A percentile compares a stretch with the other conserved stretches of the same genome.
Conservation (phyloP, 2,113 vertebrate species). For the Microcebus ravelobensis region DNA sequence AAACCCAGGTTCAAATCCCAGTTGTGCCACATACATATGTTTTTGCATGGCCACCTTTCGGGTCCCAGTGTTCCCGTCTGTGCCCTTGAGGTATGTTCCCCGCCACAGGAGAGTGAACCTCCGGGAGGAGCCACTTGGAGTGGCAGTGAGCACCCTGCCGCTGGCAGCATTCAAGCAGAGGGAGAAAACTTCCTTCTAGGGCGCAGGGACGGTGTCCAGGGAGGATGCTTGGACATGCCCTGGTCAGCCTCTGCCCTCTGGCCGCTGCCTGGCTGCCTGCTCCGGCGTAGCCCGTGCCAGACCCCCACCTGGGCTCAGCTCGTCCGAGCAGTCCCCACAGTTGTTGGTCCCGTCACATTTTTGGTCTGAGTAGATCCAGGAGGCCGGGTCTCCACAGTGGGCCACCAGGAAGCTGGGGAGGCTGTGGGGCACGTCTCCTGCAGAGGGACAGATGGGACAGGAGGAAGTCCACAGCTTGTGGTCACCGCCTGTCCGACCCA, state of each 20-base stretch:
- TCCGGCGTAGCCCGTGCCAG: neutral
- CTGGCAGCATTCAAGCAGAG: neutral
- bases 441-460: neutral
- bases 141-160: neutral
- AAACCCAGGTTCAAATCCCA: neutral
- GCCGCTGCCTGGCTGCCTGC: no score
- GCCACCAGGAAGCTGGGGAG: constrained; percentile 85
- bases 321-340: constrained; percentile 90
- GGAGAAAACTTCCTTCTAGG: neutral
- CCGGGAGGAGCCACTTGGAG: neutral
- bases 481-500: no score
- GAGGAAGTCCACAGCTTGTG: neutral
- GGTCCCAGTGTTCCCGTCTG: neutral
- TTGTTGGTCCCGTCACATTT: constrained; percentile 85
- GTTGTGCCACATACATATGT: accelerated
- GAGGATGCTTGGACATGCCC: neutral
- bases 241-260: neutral
- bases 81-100: neutral
- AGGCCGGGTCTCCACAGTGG: constrained; percentile 76
- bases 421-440: constrained; percentile 85
- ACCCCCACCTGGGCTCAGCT: constrained; percentile 82
- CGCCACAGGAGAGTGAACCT: neutral
- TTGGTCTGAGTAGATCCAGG: constrained; percentile 87
- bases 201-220: neutral
- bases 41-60: neutral